These are phyloP conservation scores for Cremastinae sp. DNA, from an alignment of 2,888 invertebrate genomes.

Conservation along the genomic window DNA sequence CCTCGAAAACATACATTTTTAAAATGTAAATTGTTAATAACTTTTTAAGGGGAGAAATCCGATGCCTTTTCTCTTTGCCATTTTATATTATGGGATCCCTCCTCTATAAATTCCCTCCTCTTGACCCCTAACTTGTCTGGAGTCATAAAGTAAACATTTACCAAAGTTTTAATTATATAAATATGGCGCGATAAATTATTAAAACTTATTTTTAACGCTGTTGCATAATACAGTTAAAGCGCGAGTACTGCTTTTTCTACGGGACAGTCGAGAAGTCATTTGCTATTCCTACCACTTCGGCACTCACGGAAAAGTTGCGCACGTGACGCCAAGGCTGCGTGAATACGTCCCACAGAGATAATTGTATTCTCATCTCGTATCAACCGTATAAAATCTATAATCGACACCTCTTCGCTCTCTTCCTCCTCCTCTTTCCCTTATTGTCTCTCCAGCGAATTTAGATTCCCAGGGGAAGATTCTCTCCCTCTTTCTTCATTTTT, in stretches of 20 bases:
- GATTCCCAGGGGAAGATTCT: slow-evolving; percentile 35
- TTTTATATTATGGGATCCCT: too few species aligned
- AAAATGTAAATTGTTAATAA: too few species aligned
- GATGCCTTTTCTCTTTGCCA: too few species aligned
- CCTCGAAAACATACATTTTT: too few species aligned
- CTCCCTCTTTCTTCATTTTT: not conserved
- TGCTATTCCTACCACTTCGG: slow-evolving; percentile 47
- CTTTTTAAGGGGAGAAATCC: too few species aligned
- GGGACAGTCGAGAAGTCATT: slow-evolving; percentile 25
- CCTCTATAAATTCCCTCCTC: too few species aligned
- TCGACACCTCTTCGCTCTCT: slow-evolving; percentile 40
- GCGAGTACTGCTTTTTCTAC: not conserved
- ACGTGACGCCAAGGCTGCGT: slow-evolving; percentile 36
- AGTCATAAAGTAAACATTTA: too few species aligned
- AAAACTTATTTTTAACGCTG: not conserved
- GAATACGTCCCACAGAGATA: slow-evolving; percentile 38
- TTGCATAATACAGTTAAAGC: slow-evolving; percentile 9
- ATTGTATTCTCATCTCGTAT: slow-evolving; percentile 61
- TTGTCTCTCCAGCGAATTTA: slow-evolving; percentile 25
- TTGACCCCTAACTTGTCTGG: too few species aligned
- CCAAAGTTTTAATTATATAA: too few species aligned
- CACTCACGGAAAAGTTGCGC: slow-evolving; percentile 45
- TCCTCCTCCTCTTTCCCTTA: slow-evolving; percentile 3
- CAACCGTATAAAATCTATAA: slow-evolving; percentile 60
- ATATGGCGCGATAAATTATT: too few species aligned